phyloP scores from a whole-genome alignment of 2,888 invertebrate genomes.

The Stenodema calcarata region DNA sequence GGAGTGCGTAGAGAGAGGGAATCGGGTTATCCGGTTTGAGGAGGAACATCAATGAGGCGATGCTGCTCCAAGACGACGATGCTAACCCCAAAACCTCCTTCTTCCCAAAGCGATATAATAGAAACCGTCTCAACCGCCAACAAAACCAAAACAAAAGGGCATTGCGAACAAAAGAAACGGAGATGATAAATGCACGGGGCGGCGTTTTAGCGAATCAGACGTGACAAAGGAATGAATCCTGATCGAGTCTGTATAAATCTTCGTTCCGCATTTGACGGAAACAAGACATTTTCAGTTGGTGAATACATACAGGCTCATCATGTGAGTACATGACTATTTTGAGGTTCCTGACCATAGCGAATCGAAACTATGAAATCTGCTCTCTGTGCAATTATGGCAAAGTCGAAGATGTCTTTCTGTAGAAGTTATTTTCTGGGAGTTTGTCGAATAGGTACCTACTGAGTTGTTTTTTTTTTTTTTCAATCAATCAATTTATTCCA shows the following conservation, averaged over 20 bases:
- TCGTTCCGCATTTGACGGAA: not conserved
- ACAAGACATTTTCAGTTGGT: no score
- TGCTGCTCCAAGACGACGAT: not conserved
- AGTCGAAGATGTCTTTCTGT: no score
- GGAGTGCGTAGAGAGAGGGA: not conserved
- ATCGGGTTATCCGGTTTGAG: not conserved
- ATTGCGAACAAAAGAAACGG: not conserved
- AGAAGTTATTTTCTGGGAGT: no score
- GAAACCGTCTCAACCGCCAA: not conserved
- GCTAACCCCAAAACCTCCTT: not conserved
- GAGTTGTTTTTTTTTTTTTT: no score
- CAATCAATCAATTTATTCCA: no score
- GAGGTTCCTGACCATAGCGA: no score
- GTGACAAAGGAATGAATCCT: not conserved
- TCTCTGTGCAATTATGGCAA: no score
- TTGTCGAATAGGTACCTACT: no score
- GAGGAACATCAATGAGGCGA: not conserved
- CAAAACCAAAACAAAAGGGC: not conserved
- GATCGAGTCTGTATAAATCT: not conserved
- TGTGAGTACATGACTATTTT: no score
- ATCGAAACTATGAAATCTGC: no score
- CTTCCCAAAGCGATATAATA: not conserved
- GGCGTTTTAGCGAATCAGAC: not conserved
- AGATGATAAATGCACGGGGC: not conserved
- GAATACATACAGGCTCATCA: no score